Evolutionary conservation across 2,797 vertebrate species (phyloP), one percentile per base, ranked within the genome.

Genomic region (Lepus oiostolus): DNA sequence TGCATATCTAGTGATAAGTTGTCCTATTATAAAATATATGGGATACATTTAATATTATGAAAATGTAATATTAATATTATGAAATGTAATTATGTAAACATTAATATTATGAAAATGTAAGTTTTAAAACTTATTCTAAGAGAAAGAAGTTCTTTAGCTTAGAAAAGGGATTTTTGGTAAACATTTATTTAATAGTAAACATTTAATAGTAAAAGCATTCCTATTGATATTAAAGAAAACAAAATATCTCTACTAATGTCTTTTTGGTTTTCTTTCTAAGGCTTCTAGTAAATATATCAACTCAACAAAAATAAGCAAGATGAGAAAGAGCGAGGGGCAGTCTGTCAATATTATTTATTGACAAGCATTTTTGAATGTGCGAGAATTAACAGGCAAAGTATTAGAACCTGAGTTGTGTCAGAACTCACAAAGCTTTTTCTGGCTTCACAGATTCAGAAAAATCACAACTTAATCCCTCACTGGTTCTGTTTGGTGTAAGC

Each of bases 261-360:
- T 26, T 82, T 76, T 30, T 4, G 35, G 65, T 76, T 80, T 90
- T 67, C 79, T 28, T 85, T 30, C 30, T 82, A 19, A 89, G 63
- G 30, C 19, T 67, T 89, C 30, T 86, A 72, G 24, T 11, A n/a
- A 84, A 87, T 74, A 47, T 0, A 63, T 71, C 7, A 89, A 71
- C 30, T 72, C 50, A 91, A 24, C 22, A 88, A 75, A 81, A 50
- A 30, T 38, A 85, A 58, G 76, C 67, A 14, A 83, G 22, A 22
- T 3, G 4, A 79, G 70, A 91, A 89, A 72, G 21, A 22, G 47
- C 38, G 16, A 81, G 26, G 14, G 13, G 19, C 47, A 85, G 72
- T 60, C 12, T 92, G 14, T 75, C 80, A 85, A 67, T 84, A 68
- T 62, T 83, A 60, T 83, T 91, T 79, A 2, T 83, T 58, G 14